Base-by-base conservation (phyloP, 37 sponge, comb jelly and placozoan species). In the Oscarella lobularis region DNA sequence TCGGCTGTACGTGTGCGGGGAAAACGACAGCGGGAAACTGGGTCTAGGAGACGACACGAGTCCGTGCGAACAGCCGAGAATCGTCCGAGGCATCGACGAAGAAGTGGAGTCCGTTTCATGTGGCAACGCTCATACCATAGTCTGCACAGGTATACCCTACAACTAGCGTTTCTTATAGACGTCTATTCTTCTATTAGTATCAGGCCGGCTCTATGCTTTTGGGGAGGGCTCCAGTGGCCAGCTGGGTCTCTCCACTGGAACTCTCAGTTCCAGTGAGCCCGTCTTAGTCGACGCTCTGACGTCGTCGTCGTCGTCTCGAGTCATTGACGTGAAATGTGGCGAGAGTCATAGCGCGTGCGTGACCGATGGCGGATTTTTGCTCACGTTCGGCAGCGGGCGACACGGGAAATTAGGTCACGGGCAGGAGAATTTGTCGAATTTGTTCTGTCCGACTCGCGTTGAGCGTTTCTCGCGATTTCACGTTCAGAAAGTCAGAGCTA, bases 351-450 rank as follows among this genome's bases (percentile, higher is more conserved):
- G n/a, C 20, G 60, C 20, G 60, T 20, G 14, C 60, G 60, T 48
- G 54, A 38, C 3, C 54, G 77, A 65, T 54, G 14, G 35, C 0
- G 77, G 77, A 1, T 31, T 35, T 39, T 32, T 76, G 65, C 34
- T 76, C 2, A 76, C 55, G 32, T 76, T 40, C 65, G 77, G 77
- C 1, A 41, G 65, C 33, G 77, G 77, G 1, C 32, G 35, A 41
- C 77, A 76, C 41, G 77, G 77, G 0, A 76, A 76, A 2, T 66
- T 76, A 30, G 29, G 77, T 1, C 77, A 76, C 77, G 41, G 77
- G 32, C 65, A 76, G 31, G 65, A 76, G 36, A 39, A 76, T 29
- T 76, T 39, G 54, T 54, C 32, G 36, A 76, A 76, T 36, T 33
- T 54, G 33, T 76, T 76, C 67, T 4, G 29, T 1, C 77, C 65